Conservation (phyloP, 2,888 invertebrate genomes). For the Ormia ochracea region DNA sequence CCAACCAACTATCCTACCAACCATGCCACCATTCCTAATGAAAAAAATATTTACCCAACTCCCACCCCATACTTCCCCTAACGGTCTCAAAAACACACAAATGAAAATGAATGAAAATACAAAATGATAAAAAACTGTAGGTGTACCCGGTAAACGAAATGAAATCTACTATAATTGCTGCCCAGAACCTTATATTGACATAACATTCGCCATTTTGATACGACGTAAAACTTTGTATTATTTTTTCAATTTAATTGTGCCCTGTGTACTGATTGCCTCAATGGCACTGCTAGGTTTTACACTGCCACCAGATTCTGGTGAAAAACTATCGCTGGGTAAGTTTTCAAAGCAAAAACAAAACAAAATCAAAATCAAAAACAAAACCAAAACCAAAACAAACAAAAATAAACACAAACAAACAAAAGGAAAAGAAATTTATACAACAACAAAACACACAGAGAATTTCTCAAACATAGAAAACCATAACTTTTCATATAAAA, state of each 20-base stretch:
- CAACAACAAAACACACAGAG: too few relatives aligned
- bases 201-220: conserved; percentile 97
- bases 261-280: conserved; percentile 98
- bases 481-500: too few relatives aligned
- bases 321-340: conserved; percentile 97
- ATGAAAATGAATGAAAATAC: conserved; percentile 35
- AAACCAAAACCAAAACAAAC: neutral
- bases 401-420: neutral
- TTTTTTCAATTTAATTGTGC: conserved; percentile 99
- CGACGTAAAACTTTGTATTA: conserved; percentile 98
- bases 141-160: conserved; percentile 95
- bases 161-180: conserved; percentile 98
- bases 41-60: too few relatives aligned
- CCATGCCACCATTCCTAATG: neutral
- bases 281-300: conserved; percentile 99
- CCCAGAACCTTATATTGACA: conserved; percentile 97
- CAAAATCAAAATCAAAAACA: neutral
- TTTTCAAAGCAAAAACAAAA: conserved; percentile 63
- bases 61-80: neutral
- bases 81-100: neutral
- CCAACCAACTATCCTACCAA: neutral
- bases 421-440: too few relatives aligned
- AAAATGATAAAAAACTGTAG: conserved; percentile 77
- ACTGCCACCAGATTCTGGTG: conserved; percentile 98
- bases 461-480: too few relatives aligned